Base-by-base conservation (phyloP, 2,113 vertebrate genomes). In the Saguinus imperator region DNA sequence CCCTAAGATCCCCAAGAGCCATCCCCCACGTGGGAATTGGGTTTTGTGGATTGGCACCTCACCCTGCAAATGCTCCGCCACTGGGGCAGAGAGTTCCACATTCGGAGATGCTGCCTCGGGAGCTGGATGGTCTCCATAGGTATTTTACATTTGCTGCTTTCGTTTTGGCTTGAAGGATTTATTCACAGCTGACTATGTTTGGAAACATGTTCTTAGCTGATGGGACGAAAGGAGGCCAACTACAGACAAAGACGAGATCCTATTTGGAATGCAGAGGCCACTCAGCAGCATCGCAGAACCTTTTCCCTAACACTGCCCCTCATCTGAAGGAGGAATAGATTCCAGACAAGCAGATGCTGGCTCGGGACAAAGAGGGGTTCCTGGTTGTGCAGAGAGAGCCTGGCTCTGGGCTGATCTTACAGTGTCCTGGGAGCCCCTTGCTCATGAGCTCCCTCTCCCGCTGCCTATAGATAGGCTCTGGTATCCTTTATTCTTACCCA, bases 371-470 rank as follows among this genome's bases (percentile, higher is more conserved):
- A 35, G 18, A n/a, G 32, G 48, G 43, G 25, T 17, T 45, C 27
- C 43, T 32, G 32, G 4, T 40, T 61, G n/a, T 81, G n/a, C 57
- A 32, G 48, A 58, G 64, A 29, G 12, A 8, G 20, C 21, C n/a
- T 79, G 4, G 21, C 29, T 27, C 6, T 9, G 52, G 17, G 75
- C 57, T 20, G 21, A 18, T 12, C 57, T 43, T 20, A 5, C 3
- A 29, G 52, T 3, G n/a, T 37, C 45, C 75, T 10, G 57, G 66
- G 6, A 48, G 32, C 32, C 25, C 37, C 32, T 10, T 7, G 7
- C 29, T 9, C 20, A 0, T n/a, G 17, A 50, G 37, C 10, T 12
- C 14, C 68, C 70, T 37, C 1, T 6, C 8, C 5, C 43, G 21
- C n/a, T 20, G 21, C 18, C 10, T 72, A 5, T 6, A 50, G 35